Percentiles rank a stretch among this genome's conserved stretches.
Conservation (phyloP, 2,888 invertebrate genomes). For the Ptycholaimellus sp. region DNA sequence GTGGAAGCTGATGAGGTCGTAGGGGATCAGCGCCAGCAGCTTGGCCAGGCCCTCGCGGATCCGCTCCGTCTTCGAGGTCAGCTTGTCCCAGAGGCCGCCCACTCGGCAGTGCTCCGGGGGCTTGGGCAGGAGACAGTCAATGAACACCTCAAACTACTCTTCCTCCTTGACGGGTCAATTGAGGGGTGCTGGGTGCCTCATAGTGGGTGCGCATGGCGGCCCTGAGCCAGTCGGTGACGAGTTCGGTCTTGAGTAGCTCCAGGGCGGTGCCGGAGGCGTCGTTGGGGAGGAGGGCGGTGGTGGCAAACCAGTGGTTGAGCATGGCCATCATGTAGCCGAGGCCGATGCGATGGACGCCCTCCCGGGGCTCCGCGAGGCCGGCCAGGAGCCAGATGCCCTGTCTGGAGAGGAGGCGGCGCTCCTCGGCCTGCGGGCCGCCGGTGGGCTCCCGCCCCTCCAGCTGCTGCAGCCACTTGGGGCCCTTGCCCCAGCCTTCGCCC, state of each 20-base stretch:
- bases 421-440: constrained; percentile 42
- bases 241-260: constrained; percentile 24
- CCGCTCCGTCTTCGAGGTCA: constrained; percentile 45
- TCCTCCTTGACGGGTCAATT: not conserved
- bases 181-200: not conserved
- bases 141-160: constrained; percentile 59
- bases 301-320: constrained; percentile 97
- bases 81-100: constrained; percentile 58
- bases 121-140: constrained; percentile 76
- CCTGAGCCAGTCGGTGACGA: constrained; percentile 2
- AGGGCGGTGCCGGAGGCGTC: constrained; percentile 21
- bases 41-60: constrained; percentile 66
- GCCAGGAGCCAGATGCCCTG: constrained; percentile 94
- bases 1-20: constrained; percentile 59
- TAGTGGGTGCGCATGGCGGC: not conserved
- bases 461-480: constrained; percentile 25
- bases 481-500: constrained; percentile 16
- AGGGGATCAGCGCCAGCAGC: constrained; percentile 80
- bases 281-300: constrained; percentile 82
- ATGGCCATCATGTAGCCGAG: constrained; percentile 75
- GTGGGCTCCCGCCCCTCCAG: constrained; percentile 19
- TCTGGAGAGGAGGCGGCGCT: constrained; percentile 61
- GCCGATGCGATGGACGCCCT: constrained; percentile 23
- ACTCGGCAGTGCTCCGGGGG: constrained; percentile 82
- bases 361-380: constrained; percentile 40